Evolutionary conservation across 2,113 vertebrate genomes (phyloP).

Genomic region (Mastomys coucha): DNA sequence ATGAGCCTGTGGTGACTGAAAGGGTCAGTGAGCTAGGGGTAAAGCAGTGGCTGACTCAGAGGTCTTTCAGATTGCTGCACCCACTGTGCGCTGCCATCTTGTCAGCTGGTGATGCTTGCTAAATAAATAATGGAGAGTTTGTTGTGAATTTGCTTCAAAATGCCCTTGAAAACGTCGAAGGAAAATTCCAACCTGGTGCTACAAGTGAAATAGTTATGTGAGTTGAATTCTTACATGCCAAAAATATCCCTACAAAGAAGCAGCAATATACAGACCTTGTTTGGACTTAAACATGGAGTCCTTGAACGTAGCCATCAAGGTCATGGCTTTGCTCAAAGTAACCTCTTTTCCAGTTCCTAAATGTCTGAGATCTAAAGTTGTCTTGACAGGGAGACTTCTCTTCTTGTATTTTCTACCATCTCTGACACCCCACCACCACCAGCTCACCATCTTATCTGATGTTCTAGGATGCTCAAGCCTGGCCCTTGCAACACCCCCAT

Average conservation of each 20-base stretch:
- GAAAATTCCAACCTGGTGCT: constrained; percentile 52
- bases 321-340: not conserved
- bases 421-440: not conserved
- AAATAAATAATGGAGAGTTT: constrained; percentile 30
- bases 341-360: not conserved
- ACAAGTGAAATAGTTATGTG: constrained; percentile 36
- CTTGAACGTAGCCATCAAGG: constrained; percentile 30
- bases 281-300: not conserved
- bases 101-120: constrained; percentile 17
- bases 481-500: not conserved
- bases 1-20: not conserved
- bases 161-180: constrained; percentile 61
- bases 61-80: not conserved
- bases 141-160: constrained; percentile 41
- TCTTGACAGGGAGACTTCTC: not conserved
- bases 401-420: not conserved
- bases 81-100: not conserved
- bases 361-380: not conserved
- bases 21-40: not conserved
- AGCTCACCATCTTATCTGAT: not conserved
- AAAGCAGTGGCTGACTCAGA: not conserved
- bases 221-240: constrained; percentile 6
- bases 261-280: not conserved
- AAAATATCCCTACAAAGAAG: constrained; percentile 32
- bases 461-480: not conserved